Percentiles rank a stretch among this genome's conserved stretches.
Conservation (phyloP, 2,888 invertebrate species). For the Imbricaverruca yamaguchii region DNA sequence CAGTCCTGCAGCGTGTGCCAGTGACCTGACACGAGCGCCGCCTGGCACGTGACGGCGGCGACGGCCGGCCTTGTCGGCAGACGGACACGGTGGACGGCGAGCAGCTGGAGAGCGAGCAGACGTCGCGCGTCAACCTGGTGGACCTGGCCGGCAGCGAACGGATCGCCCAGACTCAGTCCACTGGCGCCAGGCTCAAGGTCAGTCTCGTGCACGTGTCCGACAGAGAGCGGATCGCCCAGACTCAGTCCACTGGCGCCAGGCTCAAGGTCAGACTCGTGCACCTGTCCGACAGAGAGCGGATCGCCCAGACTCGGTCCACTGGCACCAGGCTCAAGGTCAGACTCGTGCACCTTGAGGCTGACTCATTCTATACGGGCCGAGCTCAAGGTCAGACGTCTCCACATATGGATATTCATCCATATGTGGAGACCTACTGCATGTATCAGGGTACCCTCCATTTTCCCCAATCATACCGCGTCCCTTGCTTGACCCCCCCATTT, state of each 20-base stretch:
- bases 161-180: constrained; percentile 54
- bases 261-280: constrained; percentile 44
- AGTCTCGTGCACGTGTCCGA: constrained; percentile 38
- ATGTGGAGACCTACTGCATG: too few species aligned
- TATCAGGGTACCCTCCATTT: too few species aligned
- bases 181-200: constrained; percentile 57
- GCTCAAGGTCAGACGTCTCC: constrained; percentile 50
- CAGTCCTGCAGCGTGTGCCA: too few species aligned
- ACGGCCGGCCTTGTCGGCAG: constrained; percentile 33
- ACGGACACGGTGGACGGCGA: constrained; percentile 44
- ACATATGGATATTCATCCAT: too few species aligned
- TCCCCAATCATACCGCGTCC: too few species aligned
- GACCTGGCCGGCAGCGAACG: constrained; percentile 76
- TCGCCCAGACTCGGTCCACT: constrained; percentile 55
- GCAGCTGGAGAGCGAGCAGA: constrained; percentile 47
- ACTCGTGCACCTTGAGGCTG: constrained; percentile 45
- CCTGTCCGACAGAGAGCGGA: constrained; percentile 56
- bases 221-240: constrained; percentile 62
- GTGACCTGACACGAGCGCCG: too few species aligned
- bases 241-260: constrained; percentile 58
- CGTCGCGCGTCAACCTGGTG: constrained; percentile 68
- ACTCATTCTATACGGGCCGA: constrained; percentile 59
- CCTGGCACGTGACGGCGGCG: too few species aligned
- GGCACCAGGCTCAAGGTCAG: constrained; percentile 57
- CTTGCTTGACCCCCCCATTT: too few species aligned